These are phyloP conservation scores for Apostichopus parvimensis DNA, from an alignment of 35 echinoderm and acorn worm species.

Conservation along the genomic window DNA sequence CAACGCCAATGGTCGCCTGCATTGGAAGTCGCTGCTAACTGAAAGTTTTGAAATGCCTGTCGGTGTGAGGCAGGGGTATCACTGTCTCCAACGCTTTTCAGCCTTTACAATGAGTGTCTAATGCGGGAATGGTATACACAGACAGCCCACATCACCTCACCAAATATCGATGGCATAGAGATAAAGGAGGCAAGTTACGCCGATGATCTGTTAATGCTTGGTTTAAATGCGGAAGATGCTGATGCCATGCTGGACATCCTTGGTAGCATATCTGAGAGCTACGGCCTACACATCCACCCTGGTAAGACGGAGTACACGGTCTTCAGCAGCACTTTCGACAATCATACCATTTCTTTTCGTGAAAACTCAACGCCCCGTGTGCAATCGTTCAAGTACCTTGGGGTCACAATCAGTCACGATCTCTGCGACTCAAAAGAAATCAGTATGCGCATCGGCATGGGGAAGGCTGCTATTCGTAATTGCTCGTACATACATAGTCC, in stretches of 20 bases:
- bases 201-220: not conserved
- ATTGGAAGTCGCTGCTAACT: not conserved
- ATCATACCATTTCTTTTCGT: not conserved
- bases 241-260: not conserved
- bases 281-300: not conserved
- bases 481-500: no score
- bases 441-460: no score
- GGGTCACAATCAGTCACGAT: not conserved
- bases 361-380: not conserved
- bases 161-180: conserved; percentile 6
- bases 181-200: not conserved
- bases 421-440: not conserved
- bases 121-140: conserved; percentile 1
- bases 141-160: conserved; percentile 8
- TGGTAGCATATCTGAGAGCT: not conserved
- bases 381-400: not conserved
- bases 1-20: conserved; percentile 3
- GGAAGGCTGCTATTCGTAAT: no score
- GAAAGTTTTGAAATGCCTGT: not conserved
- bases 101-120: not conserved
- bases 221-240: not conserved
- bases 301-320: conserved; percentile 5
- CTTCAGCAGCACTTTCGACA: not conserved
- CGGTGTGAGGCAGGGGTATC: not conserved
- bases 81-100: not conserved